Base-by-base conservation (phyloP, 2,113 vertebrate genomes). In the Lethenteron reissneri region DNA sequence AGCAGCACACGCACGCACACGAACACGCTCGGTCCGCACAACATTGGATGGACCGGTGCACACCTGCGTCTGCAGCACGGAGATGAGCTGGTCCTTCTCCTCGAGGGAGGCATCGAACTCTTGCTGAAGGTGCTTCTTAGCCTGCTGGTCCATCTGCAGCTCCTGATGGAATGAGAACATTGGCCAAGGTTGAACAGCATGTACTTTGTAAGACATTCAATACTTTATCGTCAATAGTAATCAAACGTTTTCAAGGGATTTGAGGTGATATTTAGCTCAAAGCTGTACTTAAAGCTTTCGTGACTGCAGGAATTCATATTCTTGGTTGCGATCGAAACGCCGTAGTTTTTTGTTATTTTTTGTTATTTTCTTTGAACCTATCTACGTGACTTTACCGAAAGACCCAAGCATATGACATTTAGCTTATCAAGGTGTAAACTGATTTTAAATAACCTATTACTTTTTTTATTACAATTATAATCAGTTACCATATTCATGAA, bases 101-200 rank as follows among this genome's bases (percentile, higher is more conserved):
- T 96, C 92, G 71, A 96, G 80, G 0, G 85, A 82, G 71, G 90
- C 88, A 78, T 95, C 92, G 79, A 95, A 96, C 77, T 97, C 91
- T 8, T 96, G 91, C 56, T 97, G 91, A n/a, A 97, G 81, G 77
- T 97, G 94, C 79, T 95, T 97, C 79, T 97, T 97, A 56, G 91
- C 87, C 77, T 94, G 88, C 71, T 97, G 90, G 80, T 96, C 91
- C 91, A 97, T 95, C 58, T 99, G 90, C 15, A 99, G 85, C 76
- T 99, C 92, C 94, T 99, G 72, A 2, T 17, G 8, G 21, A 15
- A 17, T 64, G 14, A 64, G 17, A 3, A 14, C 14, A 64, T 64
- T 41, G 25, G 10, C n/a, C 62, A 68, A 17, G 15, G 21, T 17
- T 11, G 21, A 21, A 68, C 62, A 9, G 21, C 21, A 68, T 64